Conservation (phyloP, 2,113 vertebrate species). For the Monopterus albus region DNA sequence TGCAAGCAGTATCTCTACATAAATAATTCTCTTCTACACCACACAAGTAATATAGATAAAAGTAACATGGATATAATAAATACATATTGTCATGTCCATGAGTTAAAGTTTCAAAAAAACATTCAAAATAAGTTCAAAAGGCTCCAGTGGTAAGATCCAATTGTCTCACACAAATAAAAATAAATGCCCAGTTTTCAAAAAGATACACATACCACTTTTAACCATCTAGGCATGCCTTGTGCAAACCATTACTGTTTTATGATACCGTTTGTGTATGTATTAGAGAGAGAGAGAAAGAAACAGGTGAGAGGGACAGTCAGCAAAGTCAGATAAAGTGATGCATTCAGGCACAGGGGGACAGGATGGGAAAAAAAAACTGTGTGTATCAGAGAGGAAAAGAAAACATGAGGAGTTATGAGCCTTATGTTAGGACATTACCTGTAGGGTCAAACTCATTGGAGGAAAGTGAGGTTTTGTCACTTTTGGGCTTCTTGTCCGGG, state of each 20-base stretch:
- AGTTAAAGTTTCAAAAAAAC: slow-evolving; percentile 8
- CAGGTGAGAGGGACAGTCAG: not conserved
- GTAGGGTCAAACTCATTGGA: slow-evolving; percentile 84
- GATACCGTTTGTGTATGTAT: slow-evolving; percentile 23
- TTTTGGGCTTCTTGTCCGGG: slow-evolving; percentile 95
- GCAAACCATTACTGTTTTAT: slow-evolving; percentile 40
- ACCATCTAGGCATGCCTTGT: slow-evolving; percentile 50
- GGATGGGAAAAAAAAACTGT: not conserved
- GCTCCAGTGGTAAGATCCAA: slow-evolving; percentile 1
- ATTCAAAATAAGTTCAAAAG: not conserved
- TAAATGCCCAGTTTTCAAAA: too few species aligned
- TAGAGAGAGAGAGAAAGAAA: slow-evolving; percentile 5
- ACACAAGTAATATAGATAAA: too few species aligned
- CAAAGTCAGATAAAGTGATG: slow-evolving; percentile 19
- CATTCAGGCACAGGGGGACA: not conserved
- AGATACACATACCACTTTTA: slow-evolving; percentile 14
- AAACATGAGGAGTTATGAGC: not conserved
- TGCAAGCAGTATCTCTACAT: too few species aligned
- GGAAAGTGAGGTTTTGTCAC: slow-evolving; percentile 81
- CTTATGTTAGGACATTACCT: slow-evolving; percentile 68
- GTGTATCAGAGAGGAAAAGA: slow-evolving; percentile 10
- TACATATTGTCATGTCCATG: slow-evolving; percentile 11
- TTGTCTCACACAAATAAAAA: slow-evolving; percentile 29
- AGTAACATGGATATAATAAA: too few species aligned
- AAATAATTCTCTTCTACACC: too few species aligned